Conservation (phyloP, 2,113 vertebrate genomes). For the Bubalus kerabau region DNA sequence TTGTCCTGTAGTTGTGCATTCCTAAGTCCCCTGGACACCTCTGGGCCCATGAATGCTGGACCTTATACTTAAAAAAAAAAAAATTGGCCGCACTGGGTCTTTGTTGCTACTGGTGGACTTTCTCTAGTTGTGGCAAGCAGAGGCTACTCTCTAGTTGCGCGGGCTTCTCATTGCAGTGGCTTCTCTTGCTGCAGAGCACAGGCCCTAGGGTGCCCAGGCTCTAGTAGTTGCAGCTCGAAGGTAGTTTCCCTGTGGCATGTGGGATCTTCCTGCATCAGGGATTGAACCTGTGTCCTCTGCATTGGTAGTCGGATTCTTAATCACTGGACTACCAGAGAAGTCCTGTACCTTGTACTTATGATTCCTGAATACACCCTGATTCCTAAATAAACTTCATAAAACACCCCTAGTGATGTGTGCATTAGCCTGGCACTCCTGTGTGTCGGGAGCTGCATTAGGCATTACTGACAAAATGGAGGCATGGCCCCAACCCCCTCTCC, state of each 20-base stretch:
- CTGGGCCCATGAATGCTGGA: neutral
- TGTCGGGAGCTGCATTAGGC: too few relatives aligned
- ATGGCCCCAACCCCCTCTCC: too few relatives aligned
- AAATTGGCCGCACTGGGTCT: neutral
- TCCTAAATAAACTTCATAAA: neutral
- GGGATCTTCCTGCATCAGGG: neutral
- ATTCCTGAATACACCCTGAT: neutral
- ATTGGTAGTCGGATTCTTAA: neutral
- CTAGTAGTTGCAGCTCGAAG: neutral
- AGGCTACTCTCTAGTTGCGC: neutral
- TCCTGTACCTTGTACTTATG: neutral
- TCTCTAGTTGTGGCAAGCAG: neutral
- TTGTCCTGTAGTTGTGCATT: neutral
- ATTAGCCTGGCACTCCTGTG: neutral
- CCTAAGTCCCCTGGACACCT: neutral
- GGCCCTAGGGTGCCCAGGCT: neutral
- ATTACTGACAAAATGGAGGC: too few relatives aligned
- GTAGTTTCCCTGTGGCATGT: neutral
- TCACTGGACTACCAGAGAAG: neutral
- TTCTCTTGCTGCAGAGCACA: neutral
- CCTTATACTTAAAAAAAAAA: neutral
- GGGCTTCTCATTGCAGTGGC: neutral
- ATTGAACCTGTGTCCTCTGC: neutral
- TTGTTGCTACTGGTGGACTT: neutral
- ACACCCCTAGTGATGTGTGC: neutral